phyloP scores from a whole-genome alignment of 2,113 vertebrate genomes.

The Rousettus leschenaultii region DNA sequence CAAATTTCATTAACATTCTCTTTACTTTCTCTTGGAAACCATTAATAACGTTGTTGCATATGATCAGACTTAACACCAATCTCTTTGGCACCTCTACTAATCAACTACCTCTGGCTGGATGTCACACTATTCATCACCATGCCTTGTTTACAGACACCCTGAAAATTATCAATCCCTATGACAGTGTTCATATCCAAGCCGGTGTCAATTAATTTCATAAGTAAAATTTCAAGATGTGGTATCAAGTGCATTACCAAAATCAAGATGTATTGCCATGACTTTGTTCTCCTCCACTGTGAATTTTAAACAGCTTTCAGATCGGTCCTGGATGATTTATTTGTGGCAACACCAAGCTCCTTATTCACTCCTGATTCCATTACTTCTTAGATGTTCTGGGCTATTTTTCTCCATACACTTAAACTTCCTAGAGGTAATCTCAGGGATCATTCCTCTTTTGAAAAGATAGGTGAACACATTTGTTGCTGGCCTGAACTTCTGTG shows the following conservation, averaged over 20 bases:
- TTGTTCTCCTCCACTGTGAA: conserved; percentile 49
- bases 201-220: conserved; percentile 74
- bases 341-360: conserved; percentile 46
- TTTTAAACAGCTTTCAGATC: conserved; percentile 69
- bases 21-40: conserved; percentile 72
- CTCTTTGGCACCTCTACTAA: conserved; percentile 68
- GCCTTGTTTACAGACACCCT: conserved; percentile 69
- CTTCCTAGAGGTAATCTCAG: conserved; percentile 56
- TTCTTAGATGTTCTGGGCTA: conserved; percentile 60
- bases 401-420: conserved; percentile 64
- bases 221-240: conserved; percentile 64
- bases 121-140: conserved; percentile 58
- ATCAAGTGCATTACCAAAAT: conserved; percentile 68
- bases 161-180: conserved; percentile 70
- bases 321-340: conserved; percentile 65
- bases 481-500: conserved; percentile 43
- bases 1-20: conserved; percentile 78
- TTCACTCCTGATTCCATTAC: conserved; percentile 68
- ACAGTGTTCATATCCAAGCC: conserved; percentile 62
- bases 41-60: conserved; percentile 75
- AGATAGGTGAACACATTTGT: conserved; percentile 43
- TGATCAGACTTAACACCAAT: conserved; percentile 65
- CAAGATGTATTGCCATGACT: conserved; percentile 68
- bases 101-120: conserved; percentile 59
- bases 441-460: conserved; percentile 65